Conservation (phyloP, 1,140 invertebrate genomes). For the Aleiodes sp. region DNA sequence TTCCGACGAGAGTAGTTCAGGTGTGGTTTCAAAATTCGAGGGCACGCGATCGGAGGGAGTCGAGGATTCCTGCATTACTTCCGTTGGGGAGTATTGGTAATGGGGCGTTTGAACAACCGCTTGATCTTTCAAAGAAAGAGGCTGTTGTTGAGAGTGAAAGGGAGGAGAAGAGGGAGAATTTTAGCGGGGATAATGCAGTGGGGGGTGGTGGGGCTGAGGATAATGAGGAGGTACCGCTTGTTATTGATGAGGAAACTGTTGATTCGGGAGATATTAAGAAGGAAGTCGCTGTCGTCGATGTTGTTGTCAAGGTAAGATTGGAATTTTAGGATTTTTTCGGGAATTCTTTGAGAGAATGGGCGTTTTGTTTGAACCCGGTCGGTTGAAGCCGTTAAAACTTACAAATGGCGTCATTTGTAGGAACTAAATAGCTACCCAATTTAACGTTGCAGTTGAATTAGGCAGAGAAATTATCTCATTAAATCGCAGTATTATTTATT, state of each 20-base stretch:
- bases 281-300: constrained; percentile 39
- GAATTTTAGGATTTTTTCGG: neutral
- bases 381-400: too few species aligned
- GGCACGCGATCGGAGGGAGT: constrained; percentile 85
- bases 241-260: constrained; percentile 65
- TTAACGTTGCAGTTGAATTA: too few species aligned
- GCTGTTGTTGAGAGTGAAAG: constrained; percentile 58
- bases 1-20: constrained; percentile 93
- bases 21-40: constrained; percentile 98
- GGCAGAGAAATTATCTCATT: too few species aligned
- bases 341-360: too few species aligned
- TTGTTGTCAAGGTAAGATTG: constrained; percentile 48
- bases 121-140: constrained; percentile 88
- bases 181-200: constrained; percentile 12
- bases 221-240: constrained; percentile 59
- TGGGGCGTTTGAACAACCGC: constrained; percentile 77
- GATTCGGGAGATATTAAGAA: constrained; percentile 68
- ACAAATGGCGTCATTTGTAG: too few species aligned
- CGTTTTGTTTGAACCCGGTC: too few species aligned
- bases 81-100: constrained; percentile 64
- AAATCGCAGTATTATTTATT: too few species aligned
- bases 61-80: constrained; percentile 69
- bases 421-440: too few species aligned
- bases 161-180: constrained; percentile 50
- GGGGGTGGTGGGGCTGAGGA: constrained; percentile 52